Base-by-base conservation (phyloP, 2,888 invertebrate species). In the Pomacea canaliculata region DNA sequence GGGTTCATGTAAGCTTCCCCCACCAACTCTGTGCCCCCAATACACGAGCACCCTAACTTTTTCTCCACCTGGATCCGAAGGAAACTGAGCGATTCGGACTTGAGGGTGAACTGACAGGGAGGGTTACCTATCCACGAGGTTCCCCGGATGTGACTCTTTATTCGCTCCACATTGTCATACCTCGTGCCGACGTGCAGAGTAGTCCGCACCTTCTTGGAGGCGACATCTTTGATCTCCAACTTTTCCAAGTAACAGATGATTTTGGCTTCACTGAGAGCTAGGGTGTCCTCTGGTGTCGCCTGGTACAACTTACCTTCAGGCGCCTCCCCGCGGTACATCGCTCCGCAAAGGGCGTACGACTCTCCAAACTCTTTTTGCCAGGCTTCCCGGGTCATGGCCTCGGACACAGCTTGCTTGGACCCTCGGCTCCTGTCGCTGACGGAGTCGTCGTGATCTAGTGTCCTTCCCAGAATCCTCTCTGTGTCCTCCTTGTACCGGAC, bases 391-490 rank as follows among this genome's bases (percentile, higher is more conserved):
- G 73, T 73, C 59, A 56, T 2, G 16, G 10, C n/a, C 56, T 92
- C 90, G 7, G 91, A 90, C 70, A 82, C 85, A 68, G 85, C 83
- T 70, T 92, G 85, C 80, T 90, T 91, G 67, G 91, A 91, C 48
- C 90, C 90, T 56, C 86, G 85, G 23, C 83, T 82, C n/a, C 92
- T 85, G 78, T 92, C 92, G 79, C 89, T 91, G 19, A 92, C 90
- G 10, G 90, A 86, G 83, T 92, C 92, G 82, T 92, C 92, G 83
- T 92, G 92, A 79, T 91, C 91, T 77, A 92, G 87, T 69, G 91
- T 80, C 60, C 86, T 80, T 23, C 85, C 85, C 4, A 84, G 78
- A 10, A 86, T 27, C 7, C n/a, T 60, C 49, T 82, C 79, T 68
- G 82, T 87, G 56, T 89, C 88, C 37, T 80, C 70, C 73, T 83